Percentiles rank a stretch among this genome's conserved stretches.
Evolutionary conservation across 2,113 vertebrate species (phyloP).

Genomic region (Nyctibius bracteatus): DNA sequence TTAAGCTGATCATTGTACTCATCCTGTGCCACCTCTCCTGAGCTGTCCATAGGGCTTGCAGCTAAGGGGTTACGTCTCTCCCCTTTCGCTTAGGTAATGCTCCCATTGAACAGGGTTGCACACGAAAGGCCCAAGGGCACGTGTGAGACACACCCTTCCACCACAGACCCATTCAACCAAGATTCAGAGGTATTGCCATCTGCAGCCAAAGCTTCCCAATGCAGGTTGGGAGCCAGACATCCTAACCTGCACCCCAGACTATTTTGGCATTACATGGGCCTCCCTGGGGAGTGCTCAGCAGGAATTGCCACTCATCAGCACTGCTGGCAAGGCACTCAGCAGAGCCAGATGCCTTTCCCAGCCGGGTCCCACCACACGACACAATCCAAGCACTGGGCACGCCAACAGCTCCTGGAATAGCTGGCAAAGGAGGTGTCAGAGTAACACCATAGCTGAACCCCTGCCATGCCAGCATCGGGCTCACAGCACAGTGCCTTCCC

Average conservation of each 20-base stretch:
- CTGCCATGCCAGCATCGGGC: not conserved
- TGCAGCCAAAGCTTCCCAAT: not conserved
- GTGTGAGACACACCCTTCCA: not conserved
- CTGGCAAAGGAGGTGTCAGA: not conserved
- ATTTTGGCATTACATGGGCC: not conserved
- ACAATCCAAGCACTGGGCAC: rapidly evolving
- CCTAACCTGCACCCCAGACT: not conserved
- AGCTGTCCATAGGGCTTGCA: not conserved
- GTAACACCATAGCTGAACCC: not conserved
- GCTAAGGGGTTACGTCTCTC: not conserved
- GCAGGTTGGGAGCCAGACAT: not conserved
- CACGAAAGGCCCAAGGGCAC: not conserved
- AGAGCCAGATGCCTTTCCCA: not conserved
- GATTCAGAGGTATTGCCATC: not conserved
- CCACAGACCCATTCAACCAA: not conserved
- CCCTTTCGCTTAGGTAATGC: not conserved
- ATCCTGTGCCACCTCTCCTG: not conserved
- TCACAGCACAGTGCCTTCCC: not conserved
- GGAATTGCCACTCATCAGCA: not conserved
- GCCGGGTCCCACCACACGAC: rapidly evolving
- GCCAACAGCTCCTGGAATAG: not conserved
- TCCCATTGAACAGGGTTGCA: not conserved
- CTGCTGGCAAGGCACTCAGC: not conserved
- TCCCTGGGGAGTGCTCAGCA: not conserved
- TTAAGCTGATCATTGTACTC: not conserved